Evolutionary conservation across 2,797 vertebrate genomes (phyloP).

Genomic region (Pantherophis vulpinus): DNA sequence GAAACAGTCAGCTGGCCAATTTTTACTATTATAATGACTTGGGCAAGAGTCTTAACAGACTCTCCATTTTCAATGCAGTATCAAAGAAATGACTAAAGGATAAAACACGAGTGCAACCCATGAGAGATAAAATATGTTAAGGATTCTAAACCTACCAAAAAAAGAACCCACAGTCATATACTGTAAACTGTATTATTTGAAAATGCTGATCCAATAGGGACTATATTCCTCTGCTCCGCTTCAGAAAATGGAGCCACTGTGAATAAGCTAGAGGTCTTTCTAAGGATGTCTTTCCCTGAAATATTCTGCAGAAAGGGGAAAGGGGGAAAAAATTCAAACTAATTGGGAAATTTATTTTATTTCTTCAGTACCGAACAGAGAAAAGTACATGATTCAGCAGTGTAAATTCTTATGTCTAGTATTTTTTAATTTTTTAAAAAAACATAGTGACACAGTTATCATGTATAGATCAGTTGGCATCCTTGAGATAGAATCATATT

Average conservation of each 20-base stretch:
- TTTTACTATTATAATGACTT: not conserved
- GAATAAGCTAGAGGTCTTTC: not conserved
- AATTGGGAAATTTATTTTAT: not conserved
- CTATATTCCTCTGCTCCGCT: not conserved
- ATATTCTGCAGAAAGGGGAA: not conserved
- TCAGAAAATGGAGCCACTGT: not conserved
- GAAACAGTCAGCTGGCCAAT: not conserved
- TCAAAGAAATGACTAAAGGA: not conserved
- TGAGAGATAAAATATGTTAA: not conserved
- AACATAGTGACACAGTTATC: not conserved
- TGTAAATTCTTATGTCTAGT: not conserved
- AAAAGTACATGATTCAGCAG: slow-evolving; percentile 2
- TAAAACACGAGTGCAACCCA: not conserved
- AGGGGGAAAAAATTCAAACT: not conserved
- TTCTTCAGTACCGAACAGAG: not conserved
- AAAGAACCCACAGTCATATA: not conserved
- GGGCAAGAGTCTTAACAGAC: not conserved
- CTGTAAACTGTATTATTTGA: not conserved
- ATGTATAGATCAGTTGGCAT: not conserved
- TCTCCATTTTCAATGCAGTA: not conserved
- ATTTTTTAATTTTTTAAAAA: not conserved
- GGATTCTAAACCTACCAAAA: not conserved
- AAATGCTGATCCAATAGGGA: not conserved
- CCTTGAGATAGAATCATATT: not conserved
- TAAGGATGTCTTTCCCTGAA: not conserved